Evolutionary conservation across 2,113 vertebrate genomes (phyloP).

Genomic region (Myocastor coypus): DNA sequence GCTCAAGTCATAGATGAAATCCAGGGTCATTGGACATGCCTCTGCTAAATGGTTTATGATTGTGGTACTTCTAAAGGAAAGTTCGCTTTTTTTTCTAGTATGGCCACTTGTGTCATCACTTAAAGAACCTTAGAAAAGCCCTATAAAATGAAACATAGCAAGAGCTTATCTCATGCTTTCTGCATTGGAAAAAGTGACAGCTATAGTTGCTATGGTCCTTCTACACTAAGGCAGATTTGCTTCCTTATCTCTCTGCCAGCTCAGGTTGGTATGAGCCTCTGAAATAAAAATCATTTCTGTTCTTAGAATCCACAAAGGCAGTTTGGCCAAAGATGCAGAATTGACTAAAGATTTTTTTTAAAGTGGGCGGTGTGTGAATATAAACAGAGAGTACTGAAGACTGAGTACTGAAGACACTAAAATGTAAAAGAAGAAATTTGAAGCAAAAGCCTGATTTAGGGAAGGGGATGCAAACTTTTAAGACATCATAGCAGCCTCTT

Average conservation of each 20-base stretch:
- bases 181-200: neutral
- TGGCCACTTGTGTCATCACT: neutral
- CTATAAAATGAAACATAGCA: neutral
- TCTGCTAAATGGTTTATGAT: neutral
- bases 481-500: neutral
- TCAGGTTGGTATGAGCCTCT: neutral
- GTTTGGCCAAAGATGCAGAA: neutral
- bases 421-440: neutral
- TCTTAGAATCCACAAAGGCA: neutral
- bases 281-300: conserved; percentile 31
- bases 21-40: neutral
- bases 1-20: conserved; percentile 1
- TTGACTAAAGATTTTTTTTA: neutral
- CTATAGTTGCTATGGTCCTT: neutral
- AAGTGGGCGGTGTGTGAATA: rapidly evolving
- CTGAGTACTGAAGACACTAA: neutral
- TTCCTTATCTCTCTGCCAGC: neutral
- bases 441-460: neutral
- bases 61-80: neutral
- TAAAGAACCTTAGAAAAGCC: neutral
- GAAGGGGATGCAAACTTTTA: neutral
- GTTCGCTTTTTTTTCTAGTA: neutral
- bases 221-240: neutral
- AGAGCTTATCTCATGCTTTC: neutral
- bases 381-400: conserved; percentile 12